Evolutionary conservation across 2,888 invertebrate genomes (phyloP).

Genomic region (Chironomus riparius): DNA sequence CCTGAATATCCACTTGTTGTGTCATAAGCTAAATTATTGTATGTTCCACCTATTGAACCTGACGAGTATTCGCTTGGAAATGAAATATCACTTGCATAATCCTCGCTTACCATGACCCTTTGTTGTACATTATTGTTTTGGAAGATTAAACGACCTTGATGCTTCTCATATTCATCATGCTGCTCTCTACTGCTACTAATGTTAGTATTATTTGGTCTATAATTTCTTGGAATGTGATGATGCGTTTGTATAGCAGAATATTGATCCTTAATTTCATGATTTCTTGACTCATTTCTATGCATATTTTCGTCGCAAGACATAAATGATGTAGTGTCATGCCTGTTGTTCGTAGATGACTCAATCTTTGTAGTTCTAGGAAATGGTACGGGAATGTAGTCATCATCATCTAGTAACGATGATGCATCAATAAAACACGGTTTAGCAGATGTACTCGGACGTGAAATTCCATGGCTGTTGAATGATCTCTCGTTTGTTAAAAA

Average conservation of each 20-base stretch:
- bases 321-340: neutral
- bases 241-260: slow-evolving; percentile 24
- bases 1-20: slow-evolving; percentile 26
- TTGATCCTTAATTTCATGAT: slow-evolving; percentile 30
- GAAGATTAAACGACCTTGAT: slow-evolving; percentile 51
- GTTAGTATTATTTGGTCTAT: neutral
- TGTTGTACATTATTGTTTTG: slow-evolving; percentile 33
- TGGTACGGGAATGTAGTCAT: slow-evolving; percentile 39
- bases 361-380: neutral
- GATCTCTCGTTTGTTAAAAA: slow-evolving; percentile 43
- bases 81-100: slow-evolving; percentile 29
- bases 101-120: neutral
- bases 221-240: slow-evolving; percentile 5
- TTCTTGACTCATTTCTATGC: neutral
- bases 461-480: slow-evolving; percentile 30
- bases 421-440: slow-evolving; percentile 66
- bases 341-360: neutral
- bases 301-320: neutral
- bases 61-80: slow-evolving; percentile 30
- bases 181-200: slow-evolving; percentile 15
- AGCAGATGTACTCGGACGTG: neutral
- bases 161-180: slow-evolving; percentile 45
- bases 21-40: slow-evolving; percentile 5
- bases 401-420: slow-evolving; percentile 63
- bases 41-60: slow-evolving; percentile 21